Base-by-base conservation (phyloP, 2,113 vertebrate genomes). In the Chaetodon auriga region DNA sequence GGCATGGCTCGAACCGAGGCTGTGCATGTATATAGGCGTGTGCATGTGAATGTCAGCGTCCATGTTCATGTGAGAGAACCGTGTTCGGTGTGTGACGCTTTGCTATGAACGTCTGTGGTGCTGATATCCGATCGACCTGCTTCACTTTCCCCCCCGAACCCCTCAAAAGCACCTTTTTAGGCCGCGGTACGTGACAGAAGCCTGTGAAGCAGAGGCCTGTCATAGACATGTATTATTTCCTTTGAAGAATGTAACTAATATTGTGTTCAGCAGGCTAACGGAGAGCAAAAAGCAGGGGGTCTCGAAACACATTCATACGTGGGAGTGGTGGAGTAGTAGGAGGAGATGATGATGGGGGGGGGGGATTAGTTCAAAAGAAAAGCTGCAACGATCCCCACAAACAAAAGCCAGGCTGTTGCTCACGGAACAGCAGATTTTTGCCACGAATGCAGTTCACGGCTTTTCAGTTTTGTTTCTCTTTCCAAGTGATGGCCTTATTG, bases 111-210 rank as follows among this genome's bases (percentile, higher is more conserved):
- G 46, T 74, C 23, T 72, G 72, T 75, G 41, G 38, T 80, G 75
- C 64, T 78, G 64, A 71, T 73, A 38, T 77, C 64, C 46, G 66
- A 78, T 83, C 5, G 43, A 83, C 77, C 78, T 68, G 64, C 76
- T 83, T 71, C 53, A 9, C 78, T 43, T 71, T n/a, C 43, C 85
- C 57, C 45, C 41, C 72, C 25, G 0, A 46, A 53, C 21, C 45
- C 36, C 51, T 58, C 12, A 55, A 81, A 93, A 93, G 92, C 94
- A 93, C 92, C 89, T 87, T 93, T 92, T 94, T 36, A 92, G 93
- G 93, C 93, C 89, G 61, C 8, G 6, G 80, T 19, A 76, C 63
- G 49, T 89, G 87, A 89, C 87, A 74, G 60, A 74, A 53, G 55
- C 88, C 82, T 83, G 75, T 85, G 30, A 75, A 90, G 77, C 84